Evolutionary conservation across 2,888 invertebrate species (phyloP).

Genomic region (Drosophila leonis): DNA sequence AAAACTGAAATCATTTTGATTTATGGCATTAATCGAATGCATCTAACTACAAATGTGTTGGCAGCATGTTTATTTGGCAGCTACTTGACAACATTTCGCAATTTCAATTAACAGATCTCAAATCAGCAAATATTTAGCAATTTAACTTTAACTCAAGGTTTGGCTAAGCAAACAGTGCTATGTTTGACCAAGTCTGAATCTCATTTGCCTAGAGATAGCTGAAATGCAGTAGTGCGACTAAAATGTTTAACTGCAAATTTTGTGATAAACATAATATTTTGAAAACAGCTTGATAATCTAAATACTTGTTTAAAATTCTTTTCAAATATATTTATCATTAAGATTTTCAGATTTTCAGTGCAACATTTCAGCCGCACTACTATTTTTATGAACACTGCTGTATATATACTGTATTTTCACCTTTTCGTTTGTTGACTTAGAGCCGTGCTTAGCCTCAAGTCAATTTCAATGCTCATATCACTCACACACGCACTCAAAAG

Average conservation of each 20-base stretch:
- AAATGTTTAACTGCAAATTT: no score
- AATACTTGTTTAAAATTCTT: no score
- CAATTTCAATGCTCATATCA: slow-evolving; percentile 37
- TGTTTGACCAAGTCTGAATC: not conserved
- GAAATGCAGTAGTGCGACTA: not conserved
- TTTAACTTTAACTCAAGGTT: not conserved
- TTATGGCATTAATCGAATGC: slow-evolving; percentile 31
- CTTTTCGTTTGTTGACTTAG: slow-evolving; percentile 25
- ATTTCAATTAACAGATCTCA: slow-evolving; percentile 4
- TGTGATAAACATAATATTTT: no score
- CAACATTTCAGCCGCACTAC: no score
- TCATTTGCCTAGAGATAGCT: not conserved
- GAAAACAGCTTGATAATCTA: no score
- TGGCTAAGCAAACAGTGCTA: not conserved
- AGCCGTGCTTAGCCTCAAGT: slow-evolving; percentile 25
- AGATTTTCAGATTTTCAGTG: no score
- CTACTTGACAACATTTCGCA: slow-evolving; percentile 16
- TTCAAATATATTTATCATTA: no score
- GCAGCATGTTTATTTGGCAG: slow-evolving; percentile 10
- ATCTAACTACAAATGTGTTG: not conserved
- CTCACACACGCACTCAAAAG: slow-evolving; percentile 27
- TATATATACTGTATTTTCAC: not conserved
- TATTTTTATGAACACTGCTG: no score
- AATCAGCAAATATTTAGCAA: not conserved
- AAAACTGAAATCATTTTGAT: slow-evolving; percentile 43